phyloP scores from a whole-genome alignment of 1,140 invertebrate species.

The Cataglyphis hispanica region DNA sequence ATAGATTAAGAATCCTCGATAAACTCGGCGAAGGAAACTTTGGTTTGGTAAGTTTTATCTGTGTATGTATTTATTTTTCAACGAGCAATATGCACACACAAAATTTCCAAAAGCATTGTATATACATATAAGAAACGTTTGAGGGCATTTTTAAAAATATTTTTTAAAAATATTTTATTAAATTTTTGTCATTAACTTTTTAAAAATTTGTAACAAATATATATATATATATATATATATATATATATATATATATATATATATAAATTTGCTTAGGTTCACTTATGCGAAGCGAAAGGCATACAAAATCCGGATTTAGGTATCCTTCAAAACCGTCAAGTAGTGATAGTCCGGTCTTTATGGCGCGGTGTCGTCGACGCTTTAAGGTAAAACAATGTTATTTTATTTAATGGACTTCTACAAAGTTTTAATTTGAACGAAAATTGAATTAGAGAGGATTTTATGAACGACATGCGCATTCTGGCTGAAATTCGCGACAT shows the following conservation, averaged over 20 bases:
- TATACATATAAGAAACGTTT: not conserved
- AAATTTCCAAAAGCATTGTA: not conserved
- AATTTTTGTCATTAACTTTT: too few relatives aligned
- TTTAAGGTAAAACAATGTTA: constrained; percentile 87
- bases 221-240: too few relatives aligned
- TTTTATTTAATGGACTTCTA: not conserved
- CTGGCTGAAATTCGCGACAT: constrained; percentile 93
- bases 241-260: too few relatives aligned
- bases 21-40: constrained; percentile 96
- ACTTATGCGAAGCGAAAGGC: constrained; percentile 91
- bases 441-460: constrained; percentile 90
- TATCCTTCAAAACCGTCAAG: constrained; percentile 89
- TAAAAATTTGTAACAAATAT: too few relatives aligned
- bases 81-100: too few relatives aligned
- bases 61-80: not conserved
- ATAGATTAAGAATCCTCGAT: constrained; percentile 93
- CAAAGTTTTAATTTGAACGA: not conserved
- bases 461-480: constrained; percentile 94
- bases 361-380: constrained; percentile 90
- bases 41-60: constrained; percentile 90
- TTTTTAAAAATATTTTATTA: too few relatives aligned
- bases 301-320: constrained; percentile 88
- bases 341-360: constrained; percentile 92
- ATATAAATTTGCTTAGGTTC: constrained; percentile 86
- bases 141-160: constrained; percentile 5